These are phyloP conservation scores for Sinopyrophorus schimmeli DNA, from an alignment of 2,888 invertebrate genomes.

Conservation along the genomic window DNA sequence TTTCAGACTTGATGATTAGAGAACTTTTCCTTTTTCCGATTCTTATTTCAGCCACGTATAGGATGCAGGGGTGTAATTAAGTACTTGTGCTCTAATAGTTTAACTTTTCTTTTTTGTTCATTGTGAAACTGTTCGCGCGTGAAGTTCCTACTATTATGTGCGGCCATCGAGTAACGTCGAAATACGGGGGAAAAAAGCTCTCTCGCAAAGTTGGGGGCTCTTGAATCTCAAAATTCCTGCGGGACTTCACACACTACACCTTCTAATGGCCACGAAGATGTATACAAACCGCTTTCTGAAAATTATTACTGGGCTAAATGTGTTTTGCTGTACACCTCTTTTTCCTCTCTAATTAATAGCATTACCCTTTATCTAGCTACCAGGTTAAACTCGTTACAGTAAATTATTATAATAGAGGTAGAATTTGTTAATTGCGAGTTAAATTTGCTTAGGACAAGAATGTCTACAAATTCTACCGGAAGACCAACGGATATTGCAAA, in stretches of 20 bases:
- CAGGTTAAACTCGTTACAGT: no score
- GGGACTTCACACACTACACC: constrained; percentile 10
- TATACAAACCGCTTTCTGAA: constrained; percentile 8
- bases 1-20: no score
- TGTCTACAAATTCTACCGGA: no score
- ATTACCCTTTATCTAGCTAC: no score
- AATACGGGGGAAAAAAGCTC: constrained; percentile 16
- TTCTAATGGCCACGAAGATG: constrained; percentile 15
- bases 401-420: no score
- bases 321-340: no score
- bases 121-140: constrained; percentile 12
- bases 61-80: constrained; percentile 8
- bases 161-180: constrained; percentile 8
- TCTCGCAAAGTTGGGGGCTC: constrained; percentile 14
- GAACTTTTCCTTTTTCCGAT: no score
- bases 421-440: no score
- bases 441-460: no score
- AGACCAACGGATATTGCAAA: no score
- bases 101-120: constrained; percentile 16
- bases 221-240: constrained; percentile 12
- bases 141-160: constrained; percentile 16
- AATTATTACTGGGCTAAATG: no score
- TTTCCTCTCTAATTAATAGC: no score
- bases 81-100: constrained; percentile 15
- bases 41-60: constrained; percentile 8